These are phyloP conservation scores for Cantharis nigra DNA, from an alignment of 2,888 invertebrate genomes.

Conservation along the genomic window DNA sequence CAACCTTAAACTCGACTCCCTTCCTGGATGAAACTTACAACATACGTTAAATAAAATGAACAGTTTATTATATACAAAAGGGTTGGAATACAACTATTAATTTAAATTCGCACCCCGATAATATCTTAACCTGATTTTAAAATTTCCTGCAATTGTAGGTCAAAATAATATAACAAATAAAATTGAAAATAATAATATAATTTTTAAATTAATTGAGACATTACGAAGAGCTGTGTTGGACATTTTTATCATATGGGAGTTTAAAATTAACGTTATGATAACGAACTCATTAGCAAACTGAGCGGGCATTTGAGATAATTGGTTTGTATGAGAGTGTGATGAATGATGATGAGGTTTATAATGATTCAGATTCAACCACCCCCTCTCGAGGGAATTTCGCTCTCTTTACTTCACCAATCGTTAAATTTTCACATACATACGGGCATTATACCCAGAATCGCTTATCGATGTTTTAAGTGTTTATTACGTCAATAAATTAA, in stretches of 20 bases:
- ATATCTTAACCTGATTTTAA: neutral
- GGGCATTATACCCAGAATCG: neutral
- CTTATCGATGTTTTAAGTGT: slow-evolving; percentile 5
- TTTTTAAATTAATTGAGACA: neutral
- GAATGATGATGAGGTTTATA: slow-evolving; percentile 38
- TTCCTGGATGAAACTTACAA: neutral
- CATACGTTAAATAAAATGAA: slow-evolving; percentile 8
- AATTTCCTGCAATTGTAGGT: neutral
- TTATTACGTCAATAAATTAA: neutral
- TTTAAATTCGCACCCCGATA: neutral
- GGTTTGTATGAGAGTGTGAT: slow-evolving; percentile 34
- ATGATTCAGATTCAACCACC: slow-evolving; percentile 37
- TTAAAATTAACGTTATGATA: slow-evolving; percentile 19
- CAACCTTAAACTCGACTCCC: slow-evolving; percentile 6
- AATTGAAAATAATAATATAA: neutral
- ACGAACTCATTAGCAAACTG: slow-evolving; percentile 22
- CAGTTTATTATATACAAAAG: slow-evolving; percentile 1
- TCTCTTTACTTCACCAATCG: slow-evolving; percentile 15
- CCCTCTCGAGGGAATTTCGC: slow-evolving; percentile 37
- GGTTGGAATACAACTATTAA: neutral
- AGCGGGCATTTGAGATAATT: slow-evolving; percentile 31
- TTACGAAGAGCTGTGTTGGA: neutral
- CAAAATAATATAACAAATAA: neutral
- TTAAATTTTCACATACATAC: neutral
- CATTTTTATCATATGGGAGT: slow-evolving; percentile 1